phyloP scores from a whole-genome alignment of 1,140 invertebrate species.

The Pseudomyrmex cubaensis region DNA sequence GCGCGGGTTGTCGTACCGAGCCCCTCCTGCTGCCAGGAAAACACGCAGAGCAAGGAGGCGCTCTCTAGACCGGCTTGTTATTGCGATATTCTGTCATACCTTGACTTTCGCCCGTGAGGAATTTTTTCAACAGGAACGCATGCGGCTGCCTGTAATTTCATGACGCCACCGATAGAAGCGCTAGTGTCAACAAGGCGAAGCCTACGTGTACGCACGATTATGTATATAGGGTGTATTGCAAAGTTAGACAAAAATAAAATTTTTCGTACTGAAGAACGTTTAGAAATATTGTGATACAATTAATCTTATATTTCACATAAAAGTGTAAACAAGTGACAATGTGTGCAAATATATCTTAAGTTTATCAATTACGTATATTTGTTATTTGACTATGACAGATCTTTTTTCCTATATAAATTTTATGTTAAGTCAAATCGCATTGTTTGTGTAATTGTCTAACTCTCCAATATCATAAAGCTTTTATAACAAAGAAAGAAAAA shows the following conservation, averaged over 20 bases:
- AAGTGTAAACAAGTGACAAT: background rate
- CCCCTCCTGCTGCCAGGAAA: constrained; percentile 83
- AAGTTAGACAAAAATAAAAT: background rate
- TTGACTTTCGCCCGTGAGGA: constrained; percentile 85
- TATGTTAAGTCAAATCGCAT: too few relatives aligned
- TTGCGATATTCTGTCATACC: constrained; percentile 81
- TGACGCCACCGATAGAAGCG: constrained; percentile 77
- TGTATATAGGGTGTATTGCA: constrained; percentile 38
- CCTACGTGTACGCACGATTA: constrained; percentile 16
- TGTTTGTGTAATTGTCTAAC: too few relatives aligned
- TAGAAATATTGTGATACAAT: background rate
- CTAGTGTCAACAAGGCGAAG: constrained; percentile 70
- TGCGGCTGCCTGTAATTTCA: constrained; percentile 75
- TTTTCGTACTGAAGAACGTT: background rate
- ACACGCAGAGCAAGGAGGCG: constrained; percentile 59
- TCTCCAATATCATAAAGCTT: too few relatives aligned
- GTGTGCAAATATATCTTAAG: background rate
- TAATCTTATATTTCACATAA: background rate
- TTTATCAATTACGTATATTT: background rate
- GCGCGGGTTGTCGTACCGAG: constrained; percentile 84
- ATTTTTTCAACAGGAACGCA: constrained; percentile 86
- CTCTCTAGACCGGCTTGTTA: constrained; percentile 17
- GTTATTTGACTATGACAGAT: background rate
- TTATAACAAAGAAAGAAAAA: too few relatives aligned
- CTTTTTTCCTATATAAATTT: too few relatives aligned